Evolutionary conservation across 2,888 invertebrate species (phyloP).

Genomic region (Pristionchus japonicus): DNA sequence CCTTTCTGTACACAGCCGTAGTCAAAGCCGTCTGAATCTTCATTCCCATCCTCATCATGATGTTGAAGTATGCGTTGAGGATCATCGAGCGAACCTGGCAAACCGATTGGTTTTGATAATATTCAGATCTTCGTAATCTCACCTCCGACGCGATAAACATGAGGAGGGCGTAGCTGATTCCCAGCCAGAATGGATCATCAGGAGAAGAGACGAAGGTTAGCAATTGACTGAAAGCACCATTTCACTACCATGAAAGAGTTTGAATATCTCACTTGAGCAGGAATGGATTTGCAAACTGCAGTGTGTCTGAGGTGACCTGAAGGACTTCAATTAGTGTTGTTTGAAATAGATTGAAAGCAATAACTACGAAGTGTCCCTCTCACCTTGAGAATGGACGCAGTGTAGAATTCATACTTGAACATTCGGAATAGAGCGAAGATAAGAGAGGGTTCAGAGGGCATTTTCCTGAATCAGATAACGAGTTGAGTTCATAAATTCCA

Average conservation of each 20-base stretch:
- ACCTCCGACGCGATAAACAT: constrained; percentile 72
- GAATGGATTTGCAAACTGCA: constrained; percentile 92
- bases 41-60: constrained; percentile 77
- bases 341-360: no score
- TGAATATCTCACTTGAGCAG: constrained; percentile 83
- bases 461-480: neutral
- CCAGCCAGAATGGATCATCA: constrained; percentile 68
- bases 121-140: neutral
- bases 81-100: constrained; percentile 76
- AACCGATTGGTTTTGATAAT: neutral
- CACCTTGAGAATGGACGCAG: constrained; percentile 81
- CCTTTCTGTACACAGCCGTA: constrained; percentile 77
- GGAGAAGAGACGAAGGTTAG: constrained; percentile 74
- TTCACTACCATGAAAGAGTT: neutral
- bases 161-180: constrained; percentile 69
- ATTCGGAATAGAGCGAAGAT: constrained; percentile 87
- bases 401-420: constrained; percentile 89
- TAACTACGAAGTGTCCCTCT: neutral
- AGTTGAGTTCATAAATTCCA: no score
- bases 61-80: constrained; percentile 78
- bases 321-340: no score
- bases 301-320: constrained; percentile 66
- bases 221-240: constrained; percentile 71
- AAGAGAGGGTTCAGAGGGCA: constrained; percentile 83
- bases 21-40: constrained; percentile 77